phyloP scores from a whole-genome alignment of 2,113 vertebrate species.

The Oncorhynchus gorbuscha region DNA sequence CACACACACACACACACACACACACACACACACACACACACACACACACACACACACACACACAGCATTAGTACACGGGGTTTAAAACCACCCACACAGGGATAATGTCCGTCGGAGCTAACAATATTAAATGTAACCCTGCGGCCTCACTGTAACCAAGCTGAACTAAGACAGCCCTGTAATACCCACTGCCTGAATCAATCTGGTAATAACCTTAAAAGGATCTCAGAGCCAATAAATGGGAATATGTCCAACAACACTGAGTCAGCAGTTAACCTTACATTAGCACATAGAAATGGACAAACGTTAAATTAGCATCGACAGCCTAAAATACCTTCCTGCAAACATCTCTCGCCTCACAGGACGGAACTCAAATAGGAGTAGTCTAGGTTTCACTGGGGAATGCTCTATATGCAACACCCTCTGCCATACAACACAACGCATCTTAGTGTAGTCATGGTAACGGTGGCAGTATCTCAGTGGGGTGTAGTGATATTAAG shows the following conservation, averaged over 20 bases:
- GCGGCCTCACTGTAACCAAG: neutral
- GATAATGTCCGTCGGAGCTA: no score
- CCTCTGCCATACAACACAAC: neutral
- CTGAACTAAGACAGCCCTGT: neutral
- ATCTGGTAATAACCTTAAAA: no score
- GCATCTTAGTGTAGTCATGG: conserved; percentile 41
- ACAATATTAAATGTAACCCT: neutral
- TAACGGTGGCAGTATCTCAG: conserved; percentile 49
- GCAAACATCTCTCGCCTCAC: neutral
- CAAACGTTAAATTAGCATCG: no score
- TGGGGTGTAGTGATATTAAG: conserved; percentile 56
- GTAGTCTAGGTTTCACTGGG: conserved; percentile 32
- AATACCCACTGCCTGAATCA: no score
- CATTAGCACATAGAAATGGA: no score
- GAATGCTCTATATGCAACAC: conserved; percentile 15
- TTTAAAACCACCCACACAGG: no score
- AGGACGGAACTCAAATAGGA: conserved; percentile 22
- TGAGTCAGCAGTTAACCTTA: no score
- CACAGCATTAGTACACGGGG: neutral
- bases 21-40: no score
- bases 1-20: neutral
- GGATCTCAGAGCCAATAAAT: no score
- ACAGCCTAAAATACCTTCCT: neutral
- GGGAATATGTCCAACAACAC: no score
- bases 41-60: no score